Evolutionary conservation across 2,888 invertebrate species (phyloP).

Genomic region (Brachynemurus nebulosus): DNA sequence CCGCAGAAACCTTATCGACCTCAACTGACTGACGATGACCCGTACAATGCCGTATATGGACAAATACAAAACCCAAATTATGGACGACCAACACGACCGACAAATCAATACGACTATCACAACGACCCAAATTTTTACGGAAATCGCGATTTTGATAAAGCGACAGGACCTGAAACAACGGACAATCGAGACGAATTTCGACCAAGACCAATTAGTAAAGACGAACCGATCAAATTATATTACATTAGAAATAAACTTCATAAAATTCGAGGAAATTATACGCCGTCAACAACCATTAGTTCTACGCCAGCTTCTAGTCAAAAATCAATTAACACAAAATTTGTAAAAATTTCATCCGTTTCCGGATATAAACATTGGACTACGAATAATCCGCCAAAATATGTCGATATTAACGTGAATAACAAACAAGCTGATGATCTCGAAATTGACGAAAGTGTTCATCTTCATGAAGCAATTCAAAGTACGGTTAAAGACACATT

Average conservation of each 20-base stretch:
- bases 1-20: background rate
- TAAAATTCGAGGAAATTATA: slow-evolving; percentile 25
- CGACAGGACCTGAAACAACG: no score
- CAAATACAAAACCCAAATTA: slow-evolving; percentile 1
- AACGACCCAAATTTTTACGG: slow-evolving; percentile 4
- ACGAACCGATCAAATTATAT: slow-evolving; percentile 28
- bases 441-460: slow-evolving; percentile 1
- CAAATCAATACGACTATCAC: background rate
- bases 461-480: background rate
- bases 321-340: background rate
- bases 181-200: no score
- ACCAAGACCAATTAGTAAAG: background rate
- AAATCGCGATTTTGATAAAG: no score
- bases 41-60: background rate
- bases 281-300: background rate
- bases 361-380: background rate
- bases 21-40: background rate
- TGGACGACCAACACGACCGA: background rate
- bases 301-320: background rate
- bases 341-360: background rate
- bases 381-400: background rate
- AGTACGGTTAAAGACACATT: no score
- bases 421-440: background rate
- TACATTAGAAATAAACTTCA: slow-evolving; percentile 34
- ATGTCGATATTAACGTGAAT: background rate